Conservation (phyloP, 2,797 vertebrate species). For the Uromys caudimaculatus region DNA sequence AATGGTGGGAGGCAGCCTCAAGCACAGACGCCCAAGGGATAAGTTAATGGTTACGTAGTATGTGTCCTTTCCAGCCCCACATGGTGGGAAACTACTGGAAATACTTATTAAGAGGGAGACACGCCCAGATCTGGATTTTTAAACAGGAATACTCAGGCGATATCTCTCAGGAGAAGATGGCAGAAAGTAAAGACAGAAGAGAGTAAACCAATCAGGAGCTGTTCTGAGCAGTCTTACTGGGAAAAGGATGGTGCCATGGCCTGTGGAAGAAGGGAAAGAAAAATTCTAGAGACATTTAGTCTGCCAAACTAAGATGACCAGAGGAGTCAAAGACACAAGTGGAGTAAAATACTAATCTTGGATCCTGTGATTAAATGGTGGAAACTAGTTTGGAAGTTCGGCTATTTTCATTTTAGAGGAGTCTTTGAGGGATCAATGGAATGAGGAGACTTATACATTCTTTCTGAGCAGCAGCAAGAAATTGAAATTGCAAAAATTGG, state of each 20-base stretch:
- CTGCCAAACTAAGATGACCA: background rate
- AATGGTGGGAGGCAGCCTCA: background rate
- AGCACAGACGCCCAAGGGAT: background rate
- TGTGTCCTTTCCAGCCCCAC: background rate
- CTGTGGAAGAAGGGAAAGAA: background rate
- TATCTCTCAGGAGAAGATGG: background rate
- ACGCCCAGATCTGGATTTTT: background rate
- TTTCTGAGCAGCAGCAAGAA: background rate
- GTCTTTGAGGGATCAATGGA: background rate
- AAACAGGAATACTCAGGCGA: slow-evolving; percentile 14
- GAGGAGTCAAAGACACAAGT: background rate
- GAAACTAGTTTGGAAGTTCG: background rate
- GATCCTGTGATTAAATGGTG: background rate
- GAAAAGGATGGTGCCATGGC: background rate
- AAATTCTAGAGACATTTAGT: background rate
- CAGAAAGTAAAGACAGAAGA: background rate
- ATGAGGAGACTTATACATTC: background rate
- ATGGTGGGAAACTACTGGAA: background rate
- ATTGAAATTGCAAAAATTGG: background rate
- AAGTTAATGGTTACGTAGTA: background rate
- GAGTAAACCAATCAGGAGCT: background rate
- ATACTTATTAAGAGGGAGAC: background rate
- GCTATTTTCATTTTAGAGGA: background rate
- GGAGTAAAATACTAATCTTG: background rate
- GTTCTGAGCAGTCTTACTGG: background rate